Percentiles rank a stretch among this genome's conserved stretches.
Evolutionary conservation across 2,113 vertebrate genomes (phyloP).

Genomic region (Eidolon helvum): DNA sequence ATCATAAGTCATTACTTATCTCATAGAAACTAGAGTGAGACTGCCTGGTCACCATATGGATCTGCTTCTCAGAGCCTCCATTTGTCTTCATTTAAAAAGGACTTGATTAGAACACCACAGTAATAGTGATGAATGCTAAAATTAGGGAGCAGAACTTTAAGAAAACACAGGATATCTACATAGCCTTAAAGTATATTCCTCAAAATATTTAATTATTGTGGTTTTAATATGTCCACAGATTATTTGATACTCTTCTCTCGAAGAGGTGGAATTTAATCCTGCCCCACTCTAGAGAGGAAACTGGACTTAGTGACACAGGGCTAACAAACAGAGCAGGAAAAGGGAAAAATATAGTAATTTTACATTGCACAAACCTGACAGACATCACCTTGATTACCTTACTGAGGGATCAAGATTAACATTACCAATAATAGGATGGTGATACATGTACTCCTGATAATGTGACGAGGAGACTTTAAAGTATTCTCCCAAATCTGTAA

Average conservation of each 20-base stretch:
- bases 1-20: neutral
- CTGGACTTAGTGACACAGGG: neutral
- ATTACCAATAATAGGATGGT: neutral
- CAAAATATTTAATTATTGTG: slow-evolving; percentile 1
- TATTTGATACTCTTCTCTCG: neutral
- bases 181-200: neutral
- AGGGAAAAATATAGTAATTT: neutral
- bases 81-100: neutral
- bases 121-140: neutral
- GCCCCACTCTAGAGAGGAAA: neutral
- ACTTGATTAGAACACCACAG: neutral
- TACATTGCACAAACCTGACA: neutral
- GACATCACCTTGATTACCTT: neutral
- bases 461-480: neutral
- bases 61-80: neutral
- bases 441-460: neutral
- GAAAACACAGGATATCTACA: neutral
- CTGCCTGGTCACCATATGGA: neutral
- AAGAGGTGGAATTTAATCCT: neutral
- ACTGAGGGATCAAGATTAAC: neutral
- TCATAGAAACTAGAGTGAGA: neutral
- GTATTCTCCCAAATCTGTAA: neutral
- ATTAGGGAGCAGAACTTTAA: slow-evolving; percentile 26
- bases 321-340: neutral
- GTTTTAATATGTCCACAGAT: slow-evolving; percentile 3